These are phyloP conservation scores for Eidolon helvum DNA, from an alignment of 2,113 vertebrate genomes.

Conservation along the genomic window DNA sequence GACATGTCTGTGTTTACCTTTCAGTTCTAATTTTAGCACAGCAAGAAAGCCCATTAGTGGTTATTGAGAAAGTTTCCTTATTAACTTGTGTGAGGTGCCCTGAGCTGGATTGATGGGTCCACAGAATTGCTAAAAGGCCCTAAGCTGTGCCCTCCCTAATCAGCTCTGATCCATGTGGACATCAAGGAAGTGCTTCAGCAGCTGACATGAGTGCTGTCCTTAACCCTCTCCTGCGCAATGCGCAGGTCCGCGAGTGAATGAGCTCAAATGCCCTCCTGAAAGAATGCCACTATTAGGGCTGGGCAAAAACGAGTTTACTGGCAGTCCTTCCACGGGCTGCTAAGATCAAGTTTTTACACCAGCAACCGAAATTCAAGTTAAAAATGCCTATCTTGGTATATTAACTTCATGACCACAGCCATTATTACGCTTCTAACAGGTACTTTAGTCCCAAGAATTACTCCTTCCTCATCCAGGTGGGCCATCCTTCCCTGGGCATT, in stretches of 20 bases:
- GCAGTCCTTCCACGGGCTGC: background rate
- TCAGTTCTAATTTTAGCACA: conserved; percentile 54
- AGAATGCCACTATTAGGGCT: background rate
- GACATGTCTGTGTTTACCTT: conserved; percentile 50
- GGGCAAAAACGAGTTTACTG: background rate
- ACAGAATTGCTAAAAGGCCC: background rate
- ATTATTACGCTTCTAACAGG: background rate
- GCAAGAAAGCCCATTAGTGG: conserved; percentile 32
- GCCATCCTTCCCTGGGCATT: background rate
- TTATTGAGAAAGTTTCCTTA: conserved; percentile 32
- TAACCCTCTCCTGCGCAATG: background rate
- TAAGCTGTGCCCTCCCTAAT: background rate
- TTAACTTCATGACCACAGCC: background rate
- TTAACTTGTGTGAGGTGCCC: background rate
- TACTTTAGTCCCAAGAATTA: background rate
- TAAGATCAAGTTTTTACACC: background rate
- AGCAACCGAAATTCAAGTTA: conserved; percentile 34
- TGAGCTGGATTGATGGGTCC: background rate
- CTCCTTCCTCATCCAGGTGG: background rate
- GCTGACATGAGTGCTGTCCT: background rate
- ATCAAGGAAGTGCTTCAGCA: background rate
- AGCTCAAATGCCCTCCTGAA: background rate
- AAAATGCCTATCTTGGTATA: background rate
- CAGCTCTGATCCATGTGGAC: background rate
- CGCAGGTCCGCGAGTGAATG: background rate